Conservation (phyloP, 2,888 invertebrate species). For the Thymelicus lineola region DNA sequence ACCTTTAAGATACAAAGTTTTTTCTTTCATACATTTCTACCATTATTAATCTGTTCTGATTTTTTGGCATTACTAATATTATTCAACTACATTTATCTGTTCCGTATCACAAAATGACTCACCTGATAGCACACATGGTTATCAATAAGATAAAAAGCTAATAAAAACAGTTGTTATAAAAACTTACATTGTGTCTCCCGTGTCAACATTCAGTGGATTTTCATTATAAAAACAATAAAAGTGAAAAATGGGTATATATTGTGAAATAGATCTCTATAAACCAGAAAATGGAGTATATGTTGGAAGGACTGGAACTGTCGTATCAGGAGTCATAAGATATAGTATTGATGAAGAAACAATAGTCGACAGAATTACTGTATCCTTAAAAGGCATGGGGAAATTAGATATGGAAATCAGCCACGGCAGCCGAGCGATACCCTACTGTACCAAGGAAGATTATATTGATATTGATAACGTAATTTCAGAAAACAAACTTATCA, state of each 20-base stretch:
- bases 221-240: background rate
- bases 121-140: too few relatives aligned
- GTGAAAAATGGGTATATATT: slow-evolving; percentile 45
- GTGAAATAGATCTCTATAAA: slow-evolving; percentile 46
- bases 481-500: slow-evolving; percentile 16
- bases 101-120: too few relatives aligned
- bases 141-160: background rate
- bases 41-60: too few relatives aligned
- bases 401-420: slow-evolving; percentile 24
- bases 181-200: background rate
- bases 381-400: slow-evolving; percentile 44
- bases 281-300: slow-evolving; percentile 39
- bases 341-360: slow-evolving; percentile 44
- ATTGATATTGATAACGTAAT: slow-evolving; percentile 39
- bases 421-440: slow-evolving; percentile 19
- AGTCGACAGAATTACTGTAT: slow-evolving; percentile 44
- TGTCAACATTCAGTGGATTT: background rate
- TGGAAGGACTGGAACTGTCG: slow-evolving; percentile 41
- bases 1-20: too few relatives aligned
- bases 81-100: too few relatives aligned
- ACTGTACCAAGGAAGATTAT: slow-evolving; percentile 41
- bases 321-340: slow-evolving; percentile 46
- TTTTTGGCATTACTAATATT: too few relatives aligned
- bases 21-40: too few relatives aligned
- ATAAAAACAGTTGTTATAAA: background rate